phyloP scores from a whole-genome alignment of 2,113 vertebrate species.

The Oncorhynchus tshawytscha region DNA sequence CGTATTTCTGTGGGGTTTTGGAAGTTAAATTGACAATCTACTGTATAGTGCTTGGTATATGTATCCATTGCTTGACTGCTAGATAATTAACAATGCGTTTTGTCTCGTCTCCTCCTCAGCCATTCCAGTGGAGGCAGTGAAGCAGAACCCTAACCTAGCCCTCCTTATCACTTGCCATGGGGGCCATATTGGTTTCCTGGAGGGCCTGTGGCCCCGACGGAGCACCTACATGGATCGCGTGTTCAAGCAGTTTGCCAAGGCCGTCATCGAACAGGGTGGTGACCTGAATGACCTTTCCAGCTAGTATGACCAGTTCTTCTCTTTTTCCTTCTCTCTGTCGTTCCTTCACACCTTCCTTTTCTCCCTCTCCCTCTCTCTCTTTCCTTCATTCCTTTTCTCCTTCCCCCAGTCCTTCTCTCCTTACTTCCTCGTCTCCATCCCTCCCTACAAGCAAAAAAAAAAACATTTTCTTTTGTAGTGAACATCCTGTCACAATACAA shows the following conservation, averaged over 20 bases:
- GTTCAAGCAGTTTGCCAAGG: slow-evolving; percentile 94
- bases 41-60: no score
- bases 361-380: not conserved
- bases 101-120: slow-evolving; percentile 65
- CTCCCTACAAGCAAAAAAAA: slow-evolving; percentile 64
- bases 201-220: slow-evolving; percentile 92
- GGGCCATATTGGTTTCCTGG: slow-evolving; percentile 97
- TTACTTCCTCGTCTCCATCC: not conserved
- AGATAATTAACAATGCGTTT: not conserved
- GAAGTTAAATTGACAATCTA: no score
- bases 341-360: not conserved
- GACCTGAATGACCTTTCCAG: slow-evolving; percentile 72
- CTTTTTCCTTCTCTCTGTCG: slow-evolving; percentile 16
- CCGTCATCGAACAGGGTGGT: slow-evolving; percentile 87
- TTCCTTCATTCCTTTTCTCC: not conserved
- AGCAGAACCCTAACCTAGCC: slow-evolving; percentile 95
- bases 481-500: slow-evolving; percentile 41
- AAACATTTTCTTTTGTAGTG: slow-evolving; percentile 50
- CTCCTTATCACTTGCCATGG: slow-evolving; percentile 92
- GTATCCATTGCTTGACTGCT: no score
- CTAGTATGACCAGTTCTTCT: slow-evolving; percentile 31
- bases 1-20: no score
- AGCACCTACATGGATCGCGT: slow-evolving; percentile 98
- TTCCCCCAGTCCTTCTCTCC: not conserved
- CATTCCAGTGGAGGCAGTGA: slow-evolving; percentile 91